A percentile compares a stretch with the other conserved stretches of the same genome.
Evolutionary conservation across 2,888 invertebrate species (phyloP).

Genomic region (Masnerella sp.): DNA sequence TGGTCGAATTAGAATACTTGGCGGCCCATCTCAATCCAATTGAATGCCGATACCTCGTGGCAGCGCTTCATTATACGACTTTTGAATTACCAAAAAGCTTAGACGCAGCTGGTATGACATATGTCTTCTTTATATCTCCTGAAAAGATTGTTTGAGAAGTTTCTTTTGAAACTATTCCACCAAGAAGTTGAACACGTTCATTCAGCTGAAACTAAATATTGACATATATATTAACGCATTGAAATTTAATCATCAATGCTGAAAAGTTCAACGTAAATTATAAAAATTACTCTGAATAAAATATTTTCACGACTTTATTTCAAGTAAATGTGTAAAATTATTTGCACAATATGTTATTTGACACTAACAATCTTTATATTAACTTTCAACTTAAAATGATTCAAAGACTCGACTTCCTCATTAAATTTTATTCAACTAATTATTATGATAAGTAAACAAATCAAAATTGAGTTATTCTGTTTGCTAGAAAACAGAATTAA

Average conservation of each 20-base stretch:
- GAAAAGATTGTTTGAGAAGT: constrained; percentile 22
- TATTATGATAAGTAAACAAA: too few species aligned
- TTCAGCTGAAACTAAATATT: neutral
- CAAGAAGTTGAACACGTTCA: neutral
- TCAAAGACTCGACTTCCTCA: too few species aligned
- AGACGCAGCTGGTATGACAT: constrained; percentile 76
- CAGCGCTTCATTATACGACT: constrained; percentile 80
- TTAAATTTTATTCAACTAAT: too few species aligned
- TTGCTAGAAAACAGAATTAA: neutral
- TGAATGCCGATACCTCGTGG: constrained; percentile 81
- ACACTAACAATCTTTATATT: too few species aligned
- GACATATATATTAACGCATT: neutral
- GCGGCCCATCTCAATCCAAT: constrained; percentile 80
- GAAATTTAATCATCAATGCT: neutral
- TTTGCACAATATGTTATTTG: too few species aligned
- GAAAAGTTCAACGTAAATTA: neutral
- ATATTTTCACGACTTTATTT: too few species aligned
- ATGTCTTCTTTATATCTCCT: constrained; percentile 18
- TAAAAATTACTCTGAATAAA: too few species aligned
- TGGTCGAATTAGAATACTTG: constrained; percentile 78
- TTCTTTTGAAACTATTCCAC: constrained; percentile 16
- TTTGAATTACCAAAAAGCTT: constrained; percentile 77
- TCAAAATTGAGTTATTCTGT: too few species aligned
- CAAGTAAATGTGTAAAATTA: too few species aligned
- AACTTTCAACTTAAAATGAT: too few species aligned